A percentile compares a stretch with the other conserved stretches of the same genome.
Evolutionary conservation across 2,797 vertebrate genomes (phyloP).

Genomic region (Notoglanidium macrostoma): DNA sequence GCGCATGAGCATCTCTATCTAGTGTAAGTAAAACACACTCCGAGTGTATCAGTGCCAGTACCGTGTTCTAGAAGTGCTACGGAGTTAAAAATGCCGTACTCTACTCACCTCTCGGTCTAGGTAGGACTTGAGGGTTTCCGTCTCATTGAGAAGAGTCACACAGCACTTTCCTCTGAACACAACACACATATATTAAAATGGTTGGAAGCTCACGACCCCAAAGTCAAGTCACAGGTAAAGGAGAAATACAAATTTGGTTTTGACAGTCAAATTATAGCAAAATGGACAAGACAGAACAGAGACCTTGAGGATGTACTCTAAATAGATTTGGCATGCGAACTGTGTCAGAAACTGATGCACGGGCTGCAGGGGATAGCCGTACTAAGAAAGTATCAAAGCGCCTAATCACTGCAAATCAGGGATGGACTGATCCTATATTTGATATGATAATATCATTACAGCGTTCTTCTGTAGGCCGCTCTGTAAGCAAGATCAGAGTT

Average conservation of each 20-base stretch:
- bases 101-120: conserved; percentile 91
- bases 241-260: conserved; percentile 12
- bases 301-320: conserved; percentile 1
- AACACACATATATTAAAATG: conserved; percentile 10
- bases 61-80: conserved; percentile 36
- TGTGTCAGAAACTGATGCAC: not conserved
- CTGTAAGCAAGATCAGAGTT: conserved; percentile 1
- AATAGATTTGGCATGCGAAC: not conserved
- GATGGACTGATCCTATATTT: not conserved
- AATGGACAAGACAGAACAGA: not conserved
- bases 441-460: conserved; percentile 1
- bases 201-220: not conserved
- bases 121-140: conserved; percentile 95
- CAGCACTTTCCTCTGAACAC: conserved; percentile 95
- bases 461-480: not conserved
- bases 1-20: conserved; percentile 24
- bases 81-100: not conserved
- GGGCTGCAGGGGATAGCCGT: not conserved
- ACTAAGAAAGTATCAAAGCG: not conserved
- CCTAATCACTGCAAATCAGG: conserved; percentile 7
- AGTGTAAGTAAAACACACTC: conserved; percentile 27
- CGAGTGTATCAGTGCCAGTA: not conserved
- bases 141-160: conserved; percentile 96
- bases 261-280: conserved; percentile 2
- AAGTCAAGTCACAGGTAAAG: not conserved